Evolutionary conservation across 2,888 invertebrate species (phyloP).

Genomic region (Trachelus stipa): DNA sequence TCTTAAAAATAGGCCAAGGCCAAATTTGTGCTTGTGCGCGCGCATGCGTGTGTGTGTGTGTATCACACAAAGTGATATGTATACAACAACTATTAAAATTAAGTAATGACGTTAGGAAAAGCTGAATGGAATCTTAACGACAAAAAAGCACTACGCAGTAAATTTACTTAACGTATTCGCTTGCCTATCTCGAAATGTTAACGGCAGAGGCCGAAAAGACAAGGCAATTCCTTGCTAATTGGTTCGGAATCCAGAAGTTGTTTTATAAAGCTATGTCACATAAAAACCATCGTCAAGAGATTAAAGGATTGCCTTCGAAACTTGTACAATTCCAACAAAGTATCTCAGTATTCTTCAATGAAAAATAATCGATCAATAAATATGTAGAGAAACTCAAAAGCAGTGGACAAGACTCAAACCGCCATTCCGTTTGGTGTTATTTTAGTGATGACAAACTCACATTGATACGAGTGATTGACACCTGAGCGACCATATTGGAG

Average conservation of each 20-base stretch:
- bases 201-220: not conserved
- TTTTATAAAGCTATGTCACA: not conserved
- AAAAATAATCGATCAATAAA: not conserved
- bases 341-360: too few species aligned
- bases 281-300: not conserved
- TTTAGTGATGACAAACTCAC: not conserved
- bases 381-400: not conserved
- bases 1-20: too few species aligned
- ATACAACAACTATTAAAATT: too few species aligned
- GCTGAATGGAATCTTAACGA: not conserved
- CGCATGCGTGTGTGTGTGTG: too few species aligned
- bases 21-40: too few species aligned
- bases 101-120: not conserved
- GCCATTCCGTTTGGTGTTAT: not conserved
- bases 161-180: not conserved
- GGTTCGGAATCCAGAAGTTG: not conserved
- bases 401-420: too few species aligned
- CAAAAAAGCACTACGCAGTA: not conserved
- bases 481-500: not conserved
- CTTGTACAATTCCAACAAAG: not conserved
- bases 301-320: not conserved
- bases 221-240: not conserved
- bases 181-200: not conserved
- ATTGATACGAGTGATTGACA: not conserved
- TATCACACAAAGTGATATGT: not conserved